Evolutionary conservation across 2,888 invertebrate species (phyloP), one percentile per base, ranked within the genome.

Genomic region (Cecidostiba fungosa): DNA sequence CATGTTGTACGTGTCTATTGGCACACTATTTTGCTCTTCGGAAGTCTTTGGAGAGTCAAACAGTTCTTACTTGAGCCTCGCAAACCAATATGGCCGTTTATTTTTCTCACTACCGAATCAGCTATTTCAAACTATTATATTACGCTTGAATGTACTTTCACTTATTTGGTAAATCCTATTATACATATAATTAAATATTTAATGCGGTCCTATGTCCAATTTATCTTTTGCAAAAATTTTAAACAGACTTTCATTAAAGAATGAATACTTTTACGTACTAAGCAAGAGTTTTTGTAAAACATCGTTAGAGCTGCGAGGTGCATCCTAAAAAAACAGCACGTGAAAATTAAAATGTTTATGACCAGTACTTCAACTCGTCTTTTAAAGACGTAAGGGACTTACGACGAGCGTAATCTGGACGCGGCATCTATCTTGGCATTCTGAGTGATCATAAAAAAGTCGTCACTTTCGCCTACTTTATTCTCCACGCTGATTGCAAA

Each of bases 301-400:
- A 12, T 66, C 23, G 26, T 12, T 12, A 66, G 14, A 23, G 23
- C 10, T 26, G 66, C 29, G 12, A 29, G 66, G 29, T 26, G 14
- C 2, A 3, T 66, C 12, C 19, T 8, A 74, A 50, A 8, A 19
- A 10, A 29, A 19, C 43, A 29, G n/a, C 47, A 47, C 47, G 47
- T 29, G 47, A 74, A 74, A 74, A 74, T 82, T 76, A 77, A 77
- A 77, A 76, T 77, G 32, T 82, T 82, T 82, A 82, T 70, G 50
- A 77, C 54, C 62, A 23, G 29, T 36, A 39, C 74, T n/a, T 47
- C 47, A 32, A 16, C 29, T 69, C 47, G 23, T 59, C 29, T 77
- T 8, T 16, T 66, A 77, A 77, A 76, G 76, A 82, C 23, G 54
- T 23, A 16, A 70, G 32, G 23, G 70, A 36, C 69, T 76, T 62